phyloP scores from a whole-genome alignment of 2,113 vertebrate species.

The Eudorcas thomsonii region DNA sequence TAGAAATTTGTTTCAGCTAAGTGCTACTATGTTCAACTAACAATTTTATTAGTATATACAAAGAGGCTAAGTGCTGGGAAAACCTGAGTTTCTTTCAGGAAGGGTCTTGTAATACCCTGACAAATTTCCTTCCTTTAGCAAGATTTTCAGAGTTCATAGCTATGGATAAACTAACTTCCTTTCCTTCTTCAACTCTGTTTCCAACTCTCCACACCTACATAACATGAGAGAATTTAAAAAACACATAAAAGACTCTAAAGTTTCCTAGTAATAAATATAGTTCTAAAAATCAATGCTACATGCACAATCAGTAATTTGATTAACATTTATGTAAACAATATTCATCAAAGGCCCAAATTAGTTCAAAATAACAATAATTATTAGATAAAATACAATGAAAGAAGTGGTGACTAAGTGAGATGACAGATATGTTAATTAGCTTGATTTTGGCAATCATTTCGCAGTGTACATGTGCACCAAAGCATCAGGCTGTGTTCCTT shows the following conservation, averaged over 20 bases:
- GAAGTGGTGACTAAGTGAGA: neutral
- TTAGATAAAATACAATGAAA: neutral
- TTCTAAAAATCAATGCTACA: neutral
- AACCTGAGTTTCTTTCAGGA: neutral
- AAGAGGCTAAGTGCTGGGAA: neutral
- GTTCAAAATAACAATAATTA: neutral
- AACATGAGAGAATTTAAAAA: neutral
- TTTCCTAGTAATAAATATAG: neutral
- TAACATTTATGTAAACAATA: neutral
- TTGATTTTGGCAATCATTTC: neutral
- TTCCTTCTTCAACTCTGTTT: neutral
- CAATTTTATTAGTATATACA: neutral
- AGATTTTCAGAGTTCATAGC: neutral
- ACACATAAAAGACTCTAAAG: neutral
- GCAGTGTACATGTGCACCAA: neutral
- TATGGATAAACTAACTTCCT: neutral
- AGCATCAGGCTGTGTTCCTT: neutral
- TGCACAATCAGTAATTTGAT: neutral
- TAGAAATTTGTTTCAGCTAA: neutral
- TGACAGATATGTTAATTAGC: neutral
- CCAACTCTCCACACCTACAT: neutral
- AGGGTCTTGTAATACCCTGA: neutral
- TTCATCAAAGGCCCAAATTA: neutral
- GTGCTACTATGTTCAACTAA: neutral
- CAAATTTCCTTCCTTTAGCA: neutral